A percentile compares a stretch with the other conserved stretches of the same genome.
Evolutionary conservation across 2,113 vertebrate species (phyloP).

Genomic region (Tichodroma muraria): DNA sequence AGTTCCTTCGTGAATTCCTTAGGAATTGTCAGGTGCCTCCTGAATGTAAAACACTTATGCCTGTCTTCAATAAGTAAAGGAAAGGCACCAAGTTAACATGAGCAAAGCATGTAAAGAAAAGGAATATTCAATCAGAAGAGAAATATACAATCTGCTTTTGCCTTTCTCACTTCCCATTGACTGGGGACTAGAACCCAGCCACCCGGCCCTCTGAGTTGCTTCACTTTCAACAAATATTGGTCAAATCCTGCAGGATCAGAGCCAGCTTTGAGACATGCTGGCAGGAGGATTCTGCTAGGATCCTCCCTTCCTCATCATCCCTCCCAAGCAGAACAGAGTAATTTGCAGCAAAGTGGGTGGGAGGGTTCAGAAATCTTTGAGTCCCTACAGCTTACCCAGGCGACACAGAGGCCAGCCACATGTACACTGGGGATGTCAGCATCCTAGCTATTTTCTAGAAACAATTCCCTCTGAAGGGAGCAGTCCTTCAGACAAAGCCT

Average conservation of each 20-base stretch:
- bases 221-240: neutral
- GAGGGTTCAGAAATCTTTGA: neutral
- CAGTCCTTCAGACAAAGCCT: conserved; percentile 22
- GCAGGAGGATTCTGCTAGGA: neutral
- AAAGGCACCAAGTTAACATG: neutral
- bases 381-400: neutral
- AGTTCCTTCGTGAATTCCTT: neutral
- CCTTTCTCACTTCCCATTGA: conserved; percentile 12
- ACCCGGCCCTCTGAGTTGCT: neutral
- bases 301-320: conserved; percentile 40
- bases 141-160: neutral
- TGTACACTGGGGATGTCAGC: neutral
- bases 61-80: neutral
- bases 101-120: neutral
- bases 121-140: neutral
- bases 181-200: neutral
- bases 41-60: neutral
- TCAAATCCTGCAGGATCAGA: conserved; percentile 5
- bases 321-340: conserved; percentile 46
- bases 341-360: conserved; percentile 32
- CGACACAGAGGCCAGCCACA: neutral
- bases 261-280: neutral
- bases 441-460: conserved; percentile 37
- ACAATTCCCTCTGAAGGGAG: conserved; percentile 33
- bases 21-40: neutral